phyloP scores from a whole-genome alignment of 1,140 invertebrate species.

The Neotoxoptera formosana region DNA sequence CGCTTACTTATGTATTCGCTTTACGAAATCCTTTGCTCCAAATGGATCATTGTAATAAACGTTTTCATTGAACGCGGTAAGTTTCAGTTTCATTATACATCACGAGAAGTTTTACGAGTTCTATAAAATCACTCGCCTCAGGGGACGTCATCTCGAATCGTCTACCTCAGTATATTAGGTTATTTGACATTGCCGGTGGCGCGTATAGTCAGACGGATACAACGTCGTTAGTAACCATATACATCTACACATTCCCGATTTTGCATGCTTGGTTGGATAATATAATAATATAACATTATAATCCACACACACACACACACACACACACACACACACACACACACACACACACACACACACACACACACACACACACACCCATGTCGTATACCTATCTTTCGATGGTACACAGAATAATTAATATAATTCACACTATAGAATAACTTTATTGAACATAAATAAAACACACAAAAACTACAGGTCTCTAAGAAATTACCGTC shows the following conservation, averaged over 20 bases:
- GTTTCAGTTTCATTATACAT: background rate
- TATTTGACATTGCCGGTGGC: background rate
- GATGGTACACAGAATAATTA: too few relatives aligned
- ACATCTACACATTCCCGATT: background rate
- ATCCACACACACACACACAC: background rate
- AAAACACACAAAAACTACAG: too few relatives aligned
- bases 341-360: too few relatives aligned
- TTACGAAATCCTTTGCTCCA: background rate
- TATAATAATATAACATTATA: background rate
- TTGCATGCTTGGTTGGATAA: background rate
- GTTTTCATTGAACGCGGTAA: background rate
- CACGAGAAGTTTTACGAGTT: background rate
- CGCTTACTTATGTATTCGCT: background rate
- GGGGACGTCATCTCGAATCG: background rate
- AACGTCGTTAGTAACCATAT: background rate
- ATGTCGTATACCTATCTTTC: too few relatives aligned
- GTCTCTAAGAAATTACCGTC: too few relatives aligned
- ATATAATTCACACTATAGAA: too few relatives aligned
- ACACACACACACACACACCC: too few relatives aligned
- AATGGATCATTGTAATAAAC: conserved; percentile 6
- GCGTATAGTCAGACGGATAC: background rate
- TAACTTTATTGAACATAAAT: too few relatives aligned
- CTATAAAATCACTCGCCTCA: background rate
- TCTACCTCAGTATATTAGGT: background rate
- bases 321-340: too few relatives aligned